Conservation (phyloP, 1,140 invertebrate species). For the Drosophila sturtevanti region DNA sequence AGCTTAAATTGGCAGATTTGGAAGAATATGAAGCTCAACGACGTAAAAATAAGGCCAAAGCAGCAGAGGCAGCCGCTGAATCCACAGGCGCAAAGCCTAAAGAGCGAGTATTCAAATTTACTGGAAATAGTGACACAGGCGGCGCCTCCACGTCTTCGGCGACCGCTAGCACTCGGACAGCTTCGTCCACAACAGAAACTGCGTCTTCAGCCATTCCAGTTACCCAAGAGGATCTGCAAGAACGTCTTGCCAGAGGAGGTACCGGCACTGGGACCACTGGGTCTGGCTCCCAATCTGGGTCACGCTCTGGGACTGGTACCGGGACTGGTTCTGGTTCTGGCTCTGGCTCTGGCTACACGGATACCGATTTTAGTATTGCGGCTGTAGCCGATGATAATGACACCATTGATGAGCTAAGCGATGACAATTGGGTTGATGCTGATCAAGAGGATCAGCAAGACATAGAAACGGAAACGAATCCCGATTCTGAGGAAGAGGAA, state of each 20-base stretch:
- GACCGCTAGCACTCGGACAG: constrained; percentile 35
- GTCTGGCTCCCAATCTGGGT: constrained; percentile 39
- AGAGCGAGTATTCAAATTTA: neutral
- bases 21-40: constrained; percentile 56
- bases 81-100: constrained; percentile 30
- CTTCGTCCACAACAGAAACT: constrained; percentile 33
- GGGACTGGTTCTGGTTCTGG: constrained; percentile 24
- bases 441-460: constrained; percentile 32
- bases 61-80: neutral
- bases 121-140: neutral
- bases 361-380: constrained; percentile 54
- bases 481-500: constrained; percentile 14
- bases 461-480: constrained; percentile 39
- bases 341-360: constrained; percentile 55
- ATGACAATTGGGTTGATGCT: constrained; percentile 64
- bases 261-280: constrained; percentile 25
- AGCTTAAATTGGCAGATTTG: constrained; percentile 50
- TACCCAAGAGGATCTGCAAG: constrained; percentile 38
- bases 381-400: constrained; percentile 62
- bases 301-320: neutral
- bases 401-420: constrained; percentile 63
- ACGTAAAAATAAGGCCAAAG: constrained; percentile 39
- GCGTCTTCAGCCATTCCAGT: constrained; percentile 48
- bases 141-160: constrained; percentile 7
- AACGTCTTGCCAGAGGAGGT: constrained; percentile 6